Evolutionary conservation across 2,797 vertebrate species (phyloP).

Genomic region (Sparus aurata): DNA sequence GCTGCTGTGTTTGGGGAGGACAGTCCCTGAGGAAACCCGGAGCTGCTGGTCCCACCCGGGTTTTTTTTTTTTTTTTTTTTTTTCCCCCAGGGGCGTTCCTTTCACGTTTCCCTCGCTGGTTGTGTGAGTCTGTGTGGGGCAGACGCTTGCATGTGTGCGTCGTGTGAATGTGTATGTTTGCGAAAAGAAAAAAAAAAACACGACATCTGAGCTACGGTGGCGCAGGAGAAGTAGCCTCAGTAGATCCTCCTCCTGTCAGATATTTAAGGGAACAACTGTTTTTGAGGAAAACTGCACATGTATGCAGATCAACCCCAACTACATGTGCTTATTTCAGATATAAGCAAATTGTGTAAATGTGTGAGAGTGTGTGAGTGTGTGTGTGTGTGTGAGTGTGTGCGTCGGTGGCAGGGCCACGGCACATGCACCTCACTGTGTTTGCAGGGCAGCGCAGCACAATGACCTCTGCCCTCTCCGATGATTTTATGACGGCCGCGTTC

Average conservation of each 20-base stretch:
- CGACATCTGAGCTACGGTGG: constrained; percentile 31
- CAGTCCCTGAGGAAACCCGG: constrained; percentile 50
- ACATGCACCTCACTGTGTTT: constrained; percentile 67
- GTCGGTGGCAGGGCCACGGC: constrained; percentile 74
- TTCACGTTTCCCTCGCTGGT: constrained; percentile 24
- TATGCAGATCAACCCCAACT: constrained; percentile 37
- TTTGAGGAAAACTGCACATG: constrained; percentile 23
- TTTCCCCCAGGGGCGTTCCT: constrained; percentile 30
- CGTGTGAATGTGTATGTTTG: constrained; percentile 32
- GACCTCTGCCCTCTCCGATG: constrained; percentile 37
- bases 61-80: constrained; percentile 32
- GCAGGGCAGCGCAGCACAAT: constrained; percentile 60
- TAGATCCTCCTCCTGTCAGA: constrained; percentile 7
- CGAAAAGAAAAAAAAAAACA: constrained; percentile 28
- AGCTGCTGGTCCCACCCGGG: constrained; percentile 79
- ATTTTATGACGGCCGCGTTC: constrained; percentile 26
- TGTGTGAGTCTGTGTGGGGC: constrained; percentile 17
- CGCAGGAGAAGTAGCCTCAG: constrained; percentile 25
- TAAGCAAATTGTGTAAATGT: constrained; percentile 14
- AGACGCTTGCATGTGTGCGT: constrained; percentile 13
- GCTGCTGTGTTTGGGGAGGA: constrained; percentile 54
- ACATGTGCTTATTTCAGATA: constrained; percentile 43
- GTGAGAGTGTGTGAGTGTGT: constrained; percentile 1
- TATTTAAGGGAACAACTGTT: constrained; percentile 5
- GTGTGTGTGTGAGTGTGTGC: constrained; percentile 15